Percentiles rank a stretch among this genome's conserved stretches.
Conservation (phyloP, 2,113 vertebrate species). For the Percopsis transmontana region DNA sequence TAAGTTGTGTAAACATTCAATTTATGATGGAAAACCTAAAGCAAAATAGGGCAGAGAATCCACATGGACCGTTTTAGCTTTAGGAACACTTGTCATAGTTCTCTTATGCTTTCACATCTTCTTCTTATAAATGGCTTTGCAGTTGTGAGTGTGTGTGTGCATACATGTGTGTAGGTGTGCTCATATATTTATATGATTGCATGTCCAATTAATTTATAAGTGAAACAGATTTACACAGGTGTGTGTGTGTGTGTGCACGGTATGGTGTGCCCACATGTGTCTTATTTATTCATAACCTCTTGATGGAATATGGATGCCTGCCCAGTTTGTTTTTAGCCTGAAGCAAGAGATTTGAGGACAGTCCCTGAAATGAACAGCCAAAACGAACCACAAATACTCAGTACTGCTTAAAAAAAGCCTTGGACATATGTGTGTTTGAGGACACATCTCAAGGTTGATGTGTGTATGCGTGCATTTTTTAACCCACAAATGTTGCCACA, state of each 20-base stretch:
- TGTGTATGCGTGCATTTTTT: no score
- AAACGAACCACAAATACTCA: no score
- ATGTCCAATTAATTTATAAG: constrained; percentile 6
- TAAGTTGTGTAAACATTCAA: not conserved
- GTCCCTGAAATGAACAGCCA: not conserved
- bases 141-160: constrained; percentile 9
- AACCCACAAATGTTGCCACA: no score
- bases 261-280: constrained; percentile 5
- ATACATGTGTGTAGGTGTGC: not conserved
- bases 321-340: constrained; percentile 16
- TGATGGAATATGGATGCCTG: constrained; percentile 1
- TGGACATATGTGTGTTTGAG: no score
- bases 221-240: not conserved
- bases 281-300: constrained; percentile 43
- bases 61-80: no score
- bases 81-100: no score
- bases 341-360: constrained; percentile 44
- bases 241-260: constrained; percentile 3
- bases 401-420: no score
- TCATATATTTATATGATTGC: constrained; percentile 3
- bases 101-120: not conserved
- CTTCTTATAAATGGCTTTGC: constrained; percentile 9
- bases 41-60: no score
- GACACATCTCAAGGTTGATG: no score
- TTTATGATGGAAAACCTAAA: not conserved